Evolutionary conservation across 2,888 invertebrate genomes (phyloP).

Genomic region (Amiota communis): DNA sequence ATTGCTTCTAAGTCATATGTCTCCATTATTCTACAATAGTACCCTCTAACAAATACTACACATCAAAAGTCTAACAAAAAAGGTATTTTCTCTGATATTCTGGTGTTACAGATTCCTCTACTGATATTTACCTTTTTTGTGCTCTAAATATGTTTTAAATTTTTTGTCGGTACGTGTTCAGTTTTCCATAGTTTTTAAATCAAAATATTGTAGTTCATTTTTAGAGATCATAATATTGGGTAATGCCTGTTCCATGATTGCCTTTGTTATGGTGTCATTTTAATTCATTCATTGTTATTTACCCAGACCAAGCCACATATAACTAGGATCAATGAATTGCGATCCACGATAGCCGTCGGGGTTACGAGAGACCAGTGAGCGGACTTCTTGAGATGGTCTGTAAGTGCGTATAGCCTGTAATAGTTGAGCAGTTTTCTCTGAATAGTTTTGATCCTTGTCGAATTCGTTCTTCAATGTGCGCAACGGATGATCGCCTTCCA

Average conservation of each 20-base stretch:
- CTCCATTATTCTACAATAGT: too few relatives aligned
- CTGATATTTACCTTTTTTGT: too few relatives aligned
- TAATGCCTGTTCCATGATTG: background rate
- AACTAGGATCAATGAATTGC: slow-evolving; percentile 78
- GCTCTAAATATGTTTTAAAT: too few relatives aligned
- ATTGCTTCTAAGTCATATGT: too few relatives aligned
- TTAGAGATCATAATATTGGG: background rate
- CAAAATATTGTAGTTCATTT: background rate
- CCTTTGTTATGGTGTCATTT: background rate
- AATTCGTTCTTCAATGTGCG: slow-evolving; percentile 52
- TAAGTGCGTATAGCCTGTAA: slow-evolving; percentile 73
- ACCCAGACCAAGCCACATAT: slow-evolving; percentile 81
- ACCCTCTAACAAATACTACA: too few relatives aligned
- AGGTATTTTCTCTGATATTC: too few relatives aligned
- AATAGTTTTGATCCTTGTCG: slow-evolving; percentile 44
- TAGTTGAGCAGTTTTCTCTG: slow-evolving; percentile 68
- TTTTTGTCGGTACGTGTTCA: too few relatives aligned
- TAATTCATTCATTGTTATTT: slow-evolving; percentile 54
- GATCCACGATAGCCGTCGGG: slow-evolving; percentile 76
- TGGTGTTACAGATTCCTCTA: too few relatives aligned
- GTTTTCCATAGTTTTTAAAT: too few relatives aligned
- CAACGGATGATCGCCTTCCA: slow-evolving; percentile 68
- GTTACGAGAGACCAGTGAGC: slow-evolving; percentile 77
- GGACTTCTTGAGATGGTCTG: slow-evolving; percentile 74
- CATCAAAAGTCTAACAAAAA: too few relatives aligned